phyloP scores from a whole-genome alignment of 1,140 invertebrate genomes.

The Phthorimaea operculella region DNA sequence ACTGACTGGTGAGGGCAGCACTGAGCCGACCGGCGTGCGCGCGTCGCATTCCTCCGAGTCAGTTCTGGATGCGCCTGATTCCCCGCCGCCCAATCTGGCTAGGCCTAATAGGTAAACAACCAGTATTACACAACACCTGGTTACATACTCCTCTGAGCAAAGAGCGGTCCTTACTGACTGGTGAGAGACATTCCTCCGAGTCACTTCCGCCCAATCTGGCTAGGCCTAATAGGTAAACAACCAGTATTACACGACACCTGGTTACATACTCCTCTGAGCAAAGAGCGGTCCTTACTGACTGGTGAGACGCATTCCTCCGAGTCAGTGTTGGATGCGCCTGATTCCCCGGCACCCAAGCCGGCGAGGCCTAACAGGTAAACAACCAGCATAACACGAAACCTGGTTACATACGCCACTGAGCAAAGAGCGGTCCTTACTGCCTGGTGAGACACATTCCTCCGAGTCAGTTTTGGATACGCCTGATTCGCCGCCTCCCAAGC shows the following conservation, averaged over 20 bases:
- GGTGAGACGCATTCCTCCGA: slow-evolving; percentile 77
- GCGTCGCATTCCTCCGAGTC: slow-evolving; percentile 82
- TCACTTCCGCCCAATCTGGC: slow-evolving; percentile 89
- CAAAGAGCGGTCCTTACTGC: too few species aligned
- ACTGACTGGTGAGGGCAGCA: slow-evolving; percentile 61
- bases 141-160: too few species aligned
- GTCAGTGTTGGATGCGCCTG: too few species aligned
- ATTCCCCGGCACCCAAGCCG: slow-evolving; percentile 89
- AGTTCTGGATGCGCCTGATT: slow-evolving; percentile 66
- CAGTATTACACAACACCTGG: too few species aligned
- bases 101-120: slow-evolving; percentile 74
- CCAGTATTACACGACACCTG: too few species aligned
- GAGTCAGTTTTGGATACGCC: slow-evolving; percentile 73
- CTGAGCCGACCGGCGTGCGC: slow-evolving; percentile 41
- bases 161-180: slow-evolving; percentile 75
- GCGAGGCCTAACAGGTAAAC: slow-evolving; percentile 66
- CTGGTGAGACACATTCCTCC: slow-evolving; percentile 74
- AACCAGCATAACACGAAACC: too few species aligned
- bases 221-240: slow-evolving; percentile 40
- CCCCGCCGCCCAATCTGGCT: slow-evolving; percentile 88
- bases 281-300: slow-evolving; percentile 67
- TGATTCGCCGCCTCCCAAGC: slow-evolving; percentile 82
- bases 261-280: too few species aligned
- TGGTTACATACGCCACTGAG: too few species aligned
- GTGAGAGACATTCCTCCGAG: slow-evolving; percentile 77